These are phyloP conservation scores for Nemurella pictetii DNA, from an alignment of 2,888 invertebrate species.

Conservation along the genomic window DNA sequence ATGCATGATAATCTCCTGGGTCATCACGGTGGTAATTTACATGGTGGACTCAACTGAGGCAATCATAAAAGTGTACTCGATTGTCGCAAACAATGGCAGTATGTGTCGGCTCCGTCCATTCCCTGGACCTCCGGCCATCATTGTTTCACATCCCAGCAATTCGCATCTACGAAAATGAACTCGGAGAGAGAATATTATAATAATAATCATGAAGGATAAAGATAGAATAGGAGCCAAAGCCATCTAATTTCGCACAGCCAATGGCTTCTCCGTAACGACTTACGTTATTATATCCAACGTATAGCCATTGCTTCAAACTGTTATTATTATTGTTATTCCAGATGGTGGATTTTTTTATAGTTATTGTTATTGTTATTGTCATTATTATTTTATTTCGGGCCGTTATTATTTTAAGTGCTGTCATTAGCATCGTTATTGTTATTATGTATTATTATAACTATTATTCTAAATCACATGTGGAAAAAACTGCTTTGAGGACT, in stretches of 20 bases:
- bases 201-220: conserved; percentile 2
- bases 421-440: conserved; percentile 28
- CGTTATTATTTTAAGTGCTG: conserved; percentile 31
- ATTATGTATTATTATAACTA: conserved; percentile 26
- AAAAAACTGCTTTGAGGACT: not conserved
- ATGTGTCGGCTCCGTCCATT: not conserved
- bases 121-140: not conserved
- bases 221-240: conserved; percentile 26
- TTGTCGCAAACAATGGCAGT: not conserved
- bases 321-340: conserved; percentile 42
- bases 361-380: conserved; percentile 38
- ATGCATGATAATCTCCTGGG: not conserved
- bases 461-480: conserved; percentile 24
- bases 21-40: not conserved
- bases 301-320: conserved; percentile 40
- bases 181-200: not conserved
- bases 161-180: not conserved
- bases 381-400: conserved; percentile 35
- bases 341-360: conserved; percentile 23
- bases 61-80: not conserved
- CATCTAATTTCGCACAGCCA: conserved; percentile 35
- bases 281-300: conserved; percentile 40
- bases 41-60: not conserved
- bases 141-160: not conserved
- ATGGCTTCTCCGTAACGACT: conserved; percentile 32